Conservation (phyloP, 1,140 invertebrate genomes). For the Aricia agestis region DNA sequence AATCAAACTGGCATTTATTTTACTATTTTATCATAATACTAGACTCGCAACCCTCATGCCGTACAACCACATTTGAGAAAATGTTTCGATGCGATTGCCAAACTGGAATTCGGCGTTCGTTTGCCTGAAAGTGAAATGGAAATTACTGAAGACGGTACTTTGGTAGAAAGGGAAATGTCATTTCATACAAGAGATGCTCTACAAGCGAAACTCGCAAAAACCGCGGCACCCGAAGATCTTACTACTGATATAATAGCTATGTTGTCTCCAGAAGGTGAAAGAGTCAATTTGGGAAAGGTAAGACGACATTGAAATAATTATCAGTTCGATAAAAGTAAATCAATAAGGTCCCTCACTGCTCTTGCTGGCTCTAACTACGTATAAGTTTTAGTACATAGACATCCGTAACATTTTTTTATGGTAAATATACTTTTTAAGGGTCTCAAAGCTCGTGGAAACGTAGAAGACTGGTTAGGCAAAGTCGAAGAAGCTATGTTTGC, state of each 20-base stretch:
- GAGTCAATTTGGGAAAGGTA: slow-evolving; percentile 84
- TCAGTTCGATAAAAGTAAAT: too few species aligned
- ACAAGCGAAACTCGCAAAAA: slow-evolving; percentile 57
- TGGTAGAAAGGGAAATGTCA: slow-evolving; percentile 61
- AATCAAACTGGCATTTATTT: background rate
- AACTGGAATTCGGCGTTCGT: slow-evolving; percentile 84
- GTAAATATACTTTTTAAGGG: slow-evolving; percentile 69
- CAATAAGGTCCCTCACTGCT: too few species aligned
- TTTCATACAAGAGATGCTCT: slow-evolving; percentile 54
- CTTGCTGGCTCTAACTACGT: too few species aligned
- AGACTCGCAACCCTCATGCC: slow-evolving; percentile 89
- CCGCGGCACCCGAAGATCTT: slow-evolving; percentile 64
- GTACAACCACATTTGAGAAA: slow-evolving; percentile 93
- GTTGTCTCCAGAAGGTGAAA: slow-evolving; percentile 91
- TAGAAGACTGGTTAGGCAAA: slow-evolving; percentile 92
- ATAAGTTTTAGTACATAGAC: too few species aligned
- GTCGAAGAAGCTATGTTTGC: slow-evolving; percentile 91
- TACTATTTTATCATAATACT: slow-evolving; percentile 26
- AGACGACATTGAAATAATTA: background rate
- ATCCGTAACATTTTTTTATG: too few species aligned
- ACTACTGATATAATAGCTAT: slow-evolving; percentile 90
- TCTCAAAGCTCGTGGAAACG: slow-evolving; percentile 89
- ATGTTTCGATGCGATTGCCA: slow-evolving; percentile 91
- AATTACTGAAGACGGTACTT: slow-evolving; percentile 54
- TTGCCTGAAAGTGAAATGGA: slow-evolving; percentile 75